These are phyloP conservation scores for Microtus oregoni DNA, from an alignment of 2,113 vertebrate genomes.

Conservation along the genomic window DNA sequence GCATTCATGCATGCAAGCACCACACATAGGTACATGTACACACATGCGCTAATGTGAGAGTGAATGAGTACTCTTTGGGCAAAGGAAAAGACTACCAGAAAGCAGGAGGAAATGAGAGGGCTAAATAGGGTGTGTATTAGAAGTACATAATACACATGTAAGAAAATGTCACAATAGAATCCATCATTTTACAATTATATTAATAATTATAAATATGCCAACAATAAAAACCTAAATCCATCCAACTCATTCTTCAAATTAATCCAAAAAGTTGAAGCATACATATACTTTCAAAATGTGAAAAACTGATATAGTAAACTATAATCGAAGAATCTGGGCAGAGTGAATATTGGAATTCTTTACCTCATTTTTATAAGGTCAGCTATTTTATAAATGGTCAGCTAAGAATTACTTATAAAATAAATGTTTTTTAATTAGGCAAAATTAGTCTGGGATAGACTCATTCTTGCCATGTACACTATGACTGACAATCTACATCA, in stretches of 20 bases:
- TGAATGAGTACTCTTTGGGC: not conserved
- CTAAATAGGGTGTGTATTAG: too few relatives aligned
- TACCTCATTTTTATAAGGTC: not conserved
- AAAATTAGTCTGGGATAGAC: not conserved
- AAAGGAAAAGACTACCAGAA: not conserved
- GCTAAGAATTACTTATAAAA: not conserved
- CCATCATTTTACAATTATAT: not conserved
- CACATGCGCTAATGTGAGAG: not conserved
- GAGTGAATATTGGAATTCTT: not conserved
- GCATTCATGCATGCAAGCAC: not conserved
- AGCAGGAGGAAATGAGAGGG: not conserved
- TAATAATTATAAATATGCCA: not conserved
- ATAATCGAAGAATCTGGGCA: not conserved
- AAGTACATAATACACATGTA: not conserved
- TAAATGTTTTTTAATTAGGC: not conserved
- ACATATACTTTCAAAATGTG: not conserved
- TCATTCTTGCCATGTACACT: not conserved
- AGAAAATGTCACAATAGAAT: not conserved
- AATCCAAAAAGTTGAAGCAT: not conserved
- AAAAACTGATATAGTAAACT: not conserved
- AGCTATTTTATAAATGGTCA: not conserved
- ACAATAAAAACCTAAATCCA: not conserved
- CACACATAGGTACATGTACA: not conserved
- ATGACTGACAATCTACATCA: not conserved
- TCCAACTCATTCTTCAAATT: not conserved